Conservation (phyloP, 2,888 invertebrate genomes). For the Cantharis nigra region DNA sequence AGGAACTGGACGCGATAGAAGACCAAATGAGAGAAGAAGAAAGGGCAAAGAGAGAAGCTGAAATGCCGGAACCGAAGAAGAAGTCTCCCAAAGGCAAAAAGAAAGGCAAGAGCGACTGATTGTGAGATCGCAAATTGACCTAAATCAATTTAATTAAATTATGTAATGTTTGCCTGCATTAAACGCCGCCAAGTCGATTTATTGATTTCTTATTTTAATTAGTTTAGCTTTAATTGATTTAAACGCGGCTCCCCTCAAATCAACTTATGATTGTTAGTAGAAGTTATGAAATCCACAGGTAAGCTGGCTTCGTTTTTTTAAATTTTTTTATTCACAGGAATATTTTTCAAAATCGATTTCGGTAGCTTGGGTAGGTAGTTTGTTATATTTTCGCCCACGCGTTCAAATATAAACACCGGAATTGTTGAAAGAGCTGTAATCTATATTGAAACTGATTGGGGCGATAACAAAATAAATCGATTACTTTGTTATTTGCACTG, state of each 20-base stretch:
- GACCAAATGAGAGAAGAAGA: conserved; percentile 18
- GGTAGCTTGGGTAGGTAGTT: no score
- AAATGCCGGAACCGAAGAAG: conserved; percentile 27
- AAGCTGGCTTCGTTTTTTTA: neutral
- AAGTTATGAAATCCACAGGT: neutral
- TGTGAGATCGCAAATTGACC: neutral
- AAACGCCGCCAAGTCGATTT: neutral
- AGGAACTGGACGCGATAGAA: conserved; percentile 42
- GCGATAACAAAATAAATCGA: neutral
- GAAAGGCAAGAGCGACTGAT: neutral
- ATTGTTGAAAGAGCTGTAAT: neutral
- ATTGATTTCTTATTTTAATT: conserved; percentile 15
- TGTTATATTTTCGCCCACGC: neutral
- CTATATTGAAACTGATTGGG: neutral
- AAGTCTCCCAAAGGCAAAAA: neutral
- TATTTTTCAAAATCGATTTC: neutral
- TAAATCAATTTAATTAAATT: neutral
- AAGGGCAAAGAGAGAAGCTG: neutral
- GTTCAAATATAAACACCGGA: neutral
- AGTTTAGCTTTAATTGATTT: conserved; percentile 4
- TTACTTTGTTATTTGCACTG: neutral
- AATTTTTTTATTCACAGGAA: neutral
- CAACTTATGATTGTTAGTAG: neutral
- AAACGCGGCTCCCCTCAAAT: neutral
- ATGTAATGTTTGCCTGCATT: neutral